Percentiles rank a stretch among this genome's conserved stretches.
phyloP scores from a whole-genome alignment of 2,888 invertebrate species.

The Eubasilissa splendida region DNA sequence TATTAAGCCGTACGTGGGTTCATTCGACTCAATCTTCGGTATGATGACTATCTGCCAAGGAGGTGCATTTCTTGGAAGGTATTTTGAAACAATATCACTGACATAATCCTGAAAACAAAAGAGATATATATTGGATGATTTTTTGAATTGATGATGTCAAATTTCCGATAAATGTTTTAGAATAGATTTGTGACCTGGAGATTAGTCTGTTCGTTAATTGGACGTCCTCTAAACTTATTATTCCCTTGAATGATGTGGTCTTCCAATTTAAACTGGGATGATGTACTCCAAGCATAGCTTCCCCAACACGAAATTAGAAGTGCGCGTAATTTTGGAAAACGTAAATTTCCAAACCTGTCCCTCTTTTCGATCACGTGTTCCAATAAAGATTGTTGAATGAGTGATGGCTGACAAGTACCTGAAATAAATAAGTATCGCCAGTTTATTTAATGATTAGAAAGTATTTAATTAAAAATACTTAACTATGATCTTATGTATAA shows the following conservation, averaged over 20 bases:
- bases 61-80: slow-evolving; percentile 79
- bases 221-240: slow-evolving; percentile 78
- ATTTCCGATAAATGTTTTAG: neutral
- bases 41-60: slow-evolving; percentile 89
- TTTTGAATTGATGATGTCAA: too few species aligned
- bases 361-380: slow-evolving; percentile 71
- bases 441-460: too few species aligned
- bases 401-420: slow-evolving; percentile 72
- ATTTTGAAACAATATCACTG: slow-evolving; percentile 84
- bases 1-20: slow-evolving; percentile 79
- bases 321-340: slow-evolving; percentile 79
- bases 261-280: slow-evolving; percentile 75
- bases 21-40: slow-evolving; percentile 69
- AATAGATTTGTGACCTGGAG: slow-evolving; percentile 75
- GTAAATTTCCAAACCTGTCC: slow-evolving; percentile 73
- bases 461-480: too few species aligned
- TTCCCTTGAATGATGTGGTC: slow-evolving; percentile 80
- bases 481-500: too few species aligned
- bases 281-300: slow-evolving; percentile 82
- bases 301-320: slow-evolving; percentile 82
- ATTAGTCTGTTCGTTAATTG: slow-evolving; percentile 77
- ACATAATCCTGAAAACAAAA: slow-evolving; percentile 77
- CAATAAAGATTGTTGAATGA: slow-evolving; percentile 69
- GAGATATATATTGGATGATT: too few species aligned
- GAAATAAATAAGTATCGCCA: slow-evolving; percentile 1